These are phyloP conservation scores for Metacarcinus magister DNA, from an alignment of 2,888 invertebrate species.

Conservation along the genomic window DNA sequence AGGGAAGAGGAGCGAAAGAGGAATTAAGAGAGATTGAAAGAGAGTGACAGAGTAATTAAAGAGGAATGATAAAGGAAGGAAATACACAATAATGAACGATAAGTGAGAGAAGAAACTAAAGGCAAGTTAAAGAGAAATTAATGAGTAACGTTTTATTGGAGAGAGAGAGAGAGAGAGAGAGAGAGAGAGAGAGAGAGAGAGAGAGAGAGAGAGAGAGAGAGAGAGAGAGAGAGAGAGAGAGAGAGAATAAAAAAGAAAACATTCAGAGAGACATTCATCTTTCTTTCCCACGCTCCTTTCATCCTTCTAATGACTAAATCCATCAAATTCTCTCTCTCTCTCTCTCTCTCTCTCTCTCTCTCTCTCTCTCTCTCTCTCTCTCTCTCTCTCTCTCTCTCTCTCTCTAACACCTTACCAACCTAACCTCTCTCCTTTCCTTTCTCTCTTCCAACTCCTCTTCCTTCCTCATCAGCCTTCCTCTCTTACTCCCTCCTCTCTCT, in stretches of 20 bases:
- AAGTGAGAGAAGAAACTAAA: too few relatives aligned
- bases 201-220: conserved; percentile 55
- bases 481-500: background rate
- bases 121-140: too few relatives aligned
- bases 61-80: too few relatives aligned
- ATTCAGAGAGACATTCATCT: too few relatives aligned
- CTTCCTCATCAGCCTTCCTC: background rate
- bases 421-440: background rate
- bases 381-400: background rate
- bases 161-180: too few relatives aligned
- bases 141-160: too few relatives aligned
- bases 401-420: background rate
- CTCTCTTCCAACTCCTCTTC: background rate
- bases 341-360: conserved; percentile 57
- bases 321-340: background rate
- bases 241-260: too few relatives aligned
- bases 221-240: conserved; percentile 40
- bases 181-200: background rate
- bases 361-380: conserved; percentile 64
- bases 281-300: background rate
- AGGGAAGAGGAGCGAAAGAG: too few relatives aligned
- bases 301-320: too few relatives aligned
- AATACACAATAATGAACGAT: too few relatives aligned
- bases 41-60: too few relatives aligned
- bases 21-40: too few relatives aligned